A percentile compares a stretch with the other conserved stretches of the same genome.
Evolutionary conservation across 2,888 invertebrate species (phyloP).

Genomic region (Spodoptera littoralis): DNA sequence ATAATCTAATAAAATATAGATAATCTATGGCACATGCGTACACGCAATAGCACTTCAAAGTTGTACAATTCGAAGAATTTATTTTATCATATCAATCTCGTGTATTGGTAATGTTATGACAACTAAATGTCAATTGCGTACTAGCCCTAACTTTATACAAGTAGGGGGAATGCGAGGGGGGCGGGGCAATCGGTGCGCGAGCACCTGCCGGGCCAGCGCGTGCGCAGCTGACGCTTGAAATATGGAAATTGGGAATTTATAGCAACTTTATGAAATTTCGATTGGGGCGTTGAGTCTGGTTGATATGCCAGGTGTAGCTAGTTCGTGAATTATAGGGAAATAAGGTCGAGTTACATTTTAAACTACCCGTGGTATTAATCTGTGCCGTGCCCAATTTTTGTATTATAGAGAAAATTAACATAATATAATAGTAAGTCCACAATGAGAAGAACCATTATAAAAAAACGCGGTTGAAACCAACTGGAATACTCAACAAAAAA

Average conservation of each 20-base stretch:
- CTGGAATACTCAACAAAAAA: too few relatives aligned
- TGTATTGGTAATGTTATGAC: slow-evolving; percentile 8
- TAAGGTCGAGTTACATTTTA: slow-evolving; percentile 22
- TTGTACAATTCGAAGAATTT: neutral
- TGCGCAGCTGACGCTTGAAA: slow-evolving; percentile 65
- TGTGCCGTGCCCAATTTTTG: too few relatives aligned
- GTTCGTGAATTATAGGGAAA: slow-evolving; percentile 5
- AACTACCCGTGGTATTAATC: too few relatives aligned
- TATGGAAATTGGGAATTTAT: slow-evolving; percentile 67
- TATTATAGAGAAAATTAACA: too few relatives aligned
- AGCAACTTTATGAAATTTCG: slow-evolving; percentile 44
- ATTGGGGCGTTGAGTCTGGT: slow-evolving; percentile 28
- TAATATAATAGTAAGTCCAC: too few relatives aligned
- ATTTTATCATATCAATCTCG: slow-evolving; percentile 6
- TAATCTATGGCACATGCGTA: neutral
- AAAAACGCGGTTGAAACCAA: too few relatives aligned
- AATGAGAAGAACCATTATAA: too few relatives aligned
- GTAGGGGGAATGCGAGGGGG: slow-evolving; percentile 35
- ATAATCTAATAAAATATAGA: neutral
- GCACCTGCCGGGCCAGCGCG: slow-evolving; percentile 66
- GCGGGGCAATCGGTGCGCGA: slow-evolving; percentile 53
- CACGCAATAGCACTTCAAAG: neutral
- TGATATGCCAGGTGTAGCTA: slow-evolving; percentile 30
- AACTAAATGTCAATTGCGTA: slow-evolving; percentile 32
- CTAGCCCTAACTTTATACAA: slow-evolving; percentile 50